phyloP scores from a whole-genome alignment of 1,140 invertebrate species.

The Theocolax elegans region DNA sequence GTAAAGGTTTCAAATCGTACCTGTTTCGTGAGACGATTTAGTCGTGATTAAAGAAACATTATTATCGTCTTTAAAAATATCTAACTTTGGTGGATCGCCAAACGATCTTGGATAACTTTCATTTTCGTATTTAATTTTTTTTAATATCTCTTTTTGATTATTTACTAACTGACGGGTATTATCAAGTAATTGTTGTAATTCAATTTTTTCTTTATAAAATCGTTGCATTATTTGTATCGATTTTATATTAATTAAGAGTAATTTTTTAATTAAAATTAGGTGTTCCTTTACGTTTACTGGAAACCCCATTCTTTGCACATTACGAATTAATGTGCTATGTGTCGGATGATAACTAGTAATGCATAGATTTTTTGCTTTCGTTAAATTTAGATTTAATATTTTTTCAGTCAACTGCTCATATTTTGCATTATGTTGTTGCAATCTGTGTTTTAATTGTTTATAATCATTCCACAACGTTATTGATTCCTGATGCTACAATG shows the following conservation, averaged over 20 bases:
- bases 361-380: neutral
- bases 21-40: too few relatives aligned
- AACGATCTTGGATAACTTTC: neutral
- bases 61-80: neutral
- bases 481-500: neutral
- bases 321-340: too few relatives aligned
- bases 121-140: slow-evolving; percentile 10
- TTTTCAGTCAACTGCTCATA: neutral
- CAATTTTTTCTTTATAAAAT: slow-evolving; percentile 25
- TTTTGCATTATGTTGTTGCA: neutral
- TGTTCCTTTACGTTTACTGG: neutral
- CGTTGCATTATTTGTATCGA: neutral
- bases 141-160: neutral
- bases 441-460: neutral
- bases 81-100: neutral
- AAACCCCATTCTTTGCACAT: neutral
- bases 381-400: slow-evolving; percentile 17
- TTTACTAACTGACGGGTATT: neutral
- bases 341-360: neutral
- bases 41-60: too few relatives aligned
- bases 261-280: slow-evolving; percentile 12
- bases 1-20: too few relatives aligned
- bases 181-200: slow-evolving; percentile 16
- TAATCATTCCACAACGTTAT: slow-evolving; percentile 13
- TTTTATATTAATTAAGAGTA: slow-evolving; percentile 16